These are phyloP conservation scores for Microcebus ravelobensis DNA, from an alignment of 2,113 vertebrate species.

Conservation along the genomic window DNA sequence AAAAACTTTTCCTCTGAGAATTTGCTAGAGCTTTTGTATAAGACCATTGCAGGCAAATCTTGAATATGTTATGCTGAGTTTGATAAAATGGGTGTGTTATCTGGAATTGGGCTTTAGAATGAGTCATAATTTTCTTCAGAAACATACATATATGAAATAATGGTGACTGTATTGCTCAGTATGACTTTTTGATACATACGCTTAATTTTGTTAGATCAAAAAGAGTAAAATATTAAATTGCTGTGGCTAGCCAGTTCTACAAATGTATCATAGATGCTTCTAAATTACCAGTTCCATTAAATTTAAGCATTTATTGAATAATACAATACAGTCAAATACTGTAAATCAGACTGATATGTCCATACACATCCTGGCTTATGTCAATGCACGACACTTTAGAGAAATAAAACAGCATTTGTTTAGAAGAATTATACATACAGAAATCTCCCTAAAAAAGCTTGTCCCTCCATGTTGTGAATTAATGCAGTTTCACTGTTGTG, in stretches of 20 bases:
- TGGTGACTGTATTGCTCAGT: background rate
- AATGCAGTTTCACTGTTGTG: background rate
- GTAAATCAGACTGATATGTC: background rate
- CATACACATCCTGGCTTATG: background rate
- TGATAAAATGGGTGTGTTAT: background rate
- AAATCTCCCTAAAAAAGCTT: background rate
- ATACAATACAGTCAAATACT: background rate
- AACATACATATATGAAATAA: background rate
- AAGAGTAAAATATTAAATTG: conserved; percentile 9
- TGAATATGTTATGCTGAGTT: background rate
- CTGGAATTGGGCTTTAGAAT: conserved; percentile 4
- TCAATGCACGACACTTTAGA: background rate
- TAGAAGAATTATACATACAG: background rate
- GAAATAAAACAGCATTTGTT: conserved; percentile 20
- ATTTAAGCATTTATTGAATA: conserved; percentile 46
- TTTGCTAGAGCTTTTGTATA: background rate
- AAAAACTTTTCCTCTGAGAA: background rate
- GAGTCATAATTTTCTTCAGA: background rate
- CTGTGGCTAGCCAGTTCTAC: background rate
- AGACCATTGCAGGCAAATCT: background rate
- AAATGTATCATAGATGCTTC: background rate
- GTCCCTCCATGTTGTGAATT: background rate
- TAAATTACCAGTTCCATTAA: conserved; percentile 23
- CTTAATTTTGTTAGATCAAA: conserved; percentile 23
- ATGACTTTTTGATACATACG: conserved; percentile 12